Conservation (phyloP, 2,888 invertebrate genomes). For the Ennomos quercinarius region DNA sequence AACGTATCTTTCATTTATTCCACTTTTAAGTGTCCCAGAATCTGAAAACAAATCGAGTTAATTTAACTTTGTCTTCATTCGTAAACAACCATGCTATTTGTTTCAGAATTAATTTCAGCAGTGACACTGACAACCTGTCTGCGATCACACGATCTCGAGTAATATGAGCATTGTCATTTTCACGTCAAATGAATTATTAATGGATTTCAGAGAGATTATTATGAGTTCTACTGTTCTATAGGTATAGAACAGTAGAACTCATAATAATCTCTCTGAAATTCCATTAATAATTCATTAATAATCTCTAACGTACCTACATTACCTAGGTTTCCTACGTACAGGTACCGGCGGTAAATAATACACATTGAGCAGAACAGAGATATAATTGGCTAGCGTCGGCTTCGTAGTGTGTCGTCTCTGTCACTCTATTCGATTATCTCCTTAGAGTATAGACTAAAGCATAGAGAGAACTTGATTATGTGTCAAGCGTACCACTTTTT, state of each 20-base stretch:
- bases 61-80: slow-evolving; percentile 48
- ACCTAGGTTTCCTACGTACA: no score
- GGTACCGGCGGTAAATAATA: no score
- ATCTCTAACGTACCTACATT: no score
- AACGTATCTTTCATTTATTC: slow-evolving; percentile 29
- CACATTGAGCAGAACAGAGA: no score
- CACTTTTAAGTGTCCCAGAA: slow-evolving; percentile 35
- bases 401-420: no score
- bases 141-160: slow-evolving; percentile 42
- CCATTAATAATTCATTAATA: slow-evolving; percentile 7
- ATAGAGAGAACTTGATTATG: no score
- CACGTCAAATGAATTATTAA: slow-evolving; percentile 10
- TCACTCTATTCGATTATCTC: no score
- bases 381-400: no score
- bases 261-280: background rate
- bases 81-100: slow-evolving; percentile 53
- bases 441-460: no score
- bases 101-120: slow-evolving; percentile 50
- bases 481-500: no score
- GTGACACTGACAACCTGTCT: slow-evolving; percentile 46
- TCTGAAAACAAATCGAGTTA: slow-evolving; percentile 38
- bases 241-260: no score
- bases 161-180: slow-evolving; percentile 28
- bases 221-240: no score
- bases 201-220: background rate